Evolutionary conservation across 2,797 vertebrate species (phyloP).

Genomic region (Rhinoraja longicauda): DNA sequence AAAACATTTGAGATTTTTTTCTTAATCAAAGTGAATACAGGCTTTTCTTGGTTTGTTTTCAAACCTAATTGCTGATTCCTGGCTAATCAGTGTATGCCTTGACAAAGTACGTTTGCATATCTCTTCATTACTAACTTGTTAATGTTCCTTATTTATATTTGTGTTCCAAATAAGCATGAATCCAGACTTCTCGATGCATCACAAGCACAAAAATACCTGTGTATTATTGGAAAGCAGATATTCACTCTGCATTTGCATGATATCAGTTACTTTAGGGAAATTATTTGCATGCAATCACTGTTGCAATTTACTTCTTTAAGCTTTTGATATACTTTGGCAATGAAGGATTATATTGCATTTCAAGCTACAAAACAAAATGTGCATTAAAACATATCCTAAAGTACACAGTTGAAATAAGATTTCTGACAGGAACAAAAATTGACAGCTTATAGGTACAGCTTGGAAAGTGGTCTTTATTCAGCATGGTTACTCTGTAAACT

Average conservation of each 20-base stretch:
- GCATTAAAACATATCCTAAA: neutral
- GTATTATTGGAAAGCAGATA: neutral
- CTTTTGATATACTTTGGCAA: neutral
- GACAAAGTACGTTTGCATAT: neutral
- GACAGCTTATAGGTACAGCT: neutral
- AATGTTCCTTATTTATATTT: neutral
- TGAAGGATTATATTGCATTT: neutral
- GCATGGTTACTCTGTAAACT: too few relatives aligned
- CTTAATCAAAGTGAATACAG: neutral
- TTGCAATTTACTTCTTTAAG: neutral
- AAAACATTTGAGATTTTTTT: neutral
- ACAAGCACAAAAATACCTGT: neutral
- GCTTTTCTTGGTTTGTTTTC: neutral
- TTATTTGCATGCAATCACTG: neutral
- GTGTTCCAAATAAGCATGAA: neutral
- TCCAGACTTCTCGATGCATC: neutral
- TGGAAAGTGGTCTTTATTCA: too few relatives aligned
- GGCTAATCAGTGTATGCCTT: neutral
- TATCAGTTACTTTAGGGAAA: too few relatives aligned
- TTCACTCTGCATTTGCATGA: neutral
- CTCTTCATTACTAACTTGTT: neutral
- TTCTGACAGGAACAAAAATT: neutral
- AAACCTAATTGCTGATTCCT: neutral
- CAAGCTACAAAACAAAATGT: neutral
- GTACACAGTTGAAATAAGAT: slow-evolving; percentile 2